A percentile compares a stretch with the other conserved stretches of the same genome.
phyloP scores from a whole-genome alignment of 2,888 invertebrate genomes.

The Lepetodrilus schrolli region DNA sequence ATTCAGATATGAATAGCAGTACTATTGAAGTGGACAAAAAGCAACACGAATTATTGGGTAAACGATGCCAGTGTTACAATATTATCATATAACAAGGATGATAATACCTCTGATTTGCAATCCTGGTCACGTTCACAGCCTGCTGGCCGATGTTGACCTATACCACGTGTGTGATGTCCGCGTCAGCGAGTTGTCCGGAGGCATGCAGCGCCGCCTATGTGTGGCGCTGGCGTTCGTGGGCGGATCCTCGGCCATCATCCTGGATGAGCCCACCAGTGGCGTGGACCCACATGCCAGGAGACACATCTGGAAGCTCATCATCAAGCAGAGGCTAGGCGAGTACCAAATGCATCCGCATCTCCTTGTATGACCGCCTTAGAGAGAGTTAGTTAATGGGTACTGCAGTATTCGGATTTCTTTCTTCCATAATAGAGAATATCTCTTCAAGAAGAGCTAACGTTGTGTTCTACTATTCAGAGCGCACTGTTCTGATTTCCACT shows the following conservation, averaged over 20 bases:
- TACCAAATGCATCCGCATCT: neutral
- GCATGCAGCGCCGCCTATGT: constrained; percentile 75
- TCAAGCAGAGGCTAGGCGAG: constrained; percentile 67
- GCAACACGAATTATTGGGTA: no score
- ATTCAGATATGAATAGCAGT: no score
- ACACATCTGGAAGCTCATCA: constrained; percentile 76
- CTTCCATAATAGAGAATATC: neutral
- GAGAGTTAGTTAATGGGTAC: neutral
- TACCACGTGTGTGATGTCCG: constrained; percentile 61
- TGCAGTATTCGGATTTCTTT: neutral
- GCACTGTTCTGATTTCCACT: constrained; percentile 75
- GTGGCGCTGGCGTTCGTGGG: constrained; percentile 76
- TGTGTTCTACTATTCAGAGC: constrained; percentile 42
- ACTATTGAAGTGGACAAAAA: no score
- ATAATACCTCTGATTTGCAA: no score
- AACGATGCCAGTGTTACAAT: no score
- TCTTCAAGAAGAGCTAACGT: neutral
- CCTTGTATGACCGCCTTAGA: no score
- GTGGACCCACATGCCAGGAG: constrained; percentile 76
- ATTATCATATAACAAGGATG: no score
- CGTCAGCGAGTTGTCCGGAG: constrained; percentile 74
- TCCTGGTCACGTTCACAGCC: no score
- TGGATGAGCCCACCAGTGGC: constrained; percentile 76
- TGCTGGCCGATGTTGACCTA: constrained; percentile 72
- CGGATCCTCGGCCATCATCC: constrained; percentile 73